Conservation (phyloP, 2,113 vertebrate genomes). For the Osmerus mordax region DNA sequence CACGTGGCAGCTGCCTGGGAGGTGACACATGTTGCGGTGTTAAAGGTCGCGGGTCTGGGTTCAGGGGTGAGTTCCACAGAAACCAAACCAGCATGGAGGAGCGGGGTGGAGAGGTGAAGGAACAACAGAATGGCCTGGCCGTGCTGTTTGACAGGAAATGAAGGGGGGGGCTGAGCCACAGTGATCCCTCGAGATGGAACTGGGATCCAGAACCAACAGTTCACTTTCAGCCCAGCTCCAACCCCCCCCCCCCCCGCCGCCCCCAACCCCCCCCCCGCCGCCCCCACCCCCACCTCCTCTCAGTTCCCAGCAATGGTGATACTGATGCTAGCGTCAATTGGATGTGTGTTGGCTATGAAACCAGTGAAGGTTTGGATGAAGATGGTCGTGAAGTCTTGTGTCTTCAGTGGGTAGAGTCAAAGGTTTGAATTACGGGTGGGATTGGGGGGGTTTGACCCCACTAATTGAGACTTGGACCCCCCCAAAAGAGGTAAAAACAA, state of each 20-base stretch:
- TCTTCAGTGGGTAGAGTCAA: background rate
- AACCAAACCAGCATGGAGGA: conserved; percentile 20
- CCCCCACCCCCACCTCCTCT: background rate
- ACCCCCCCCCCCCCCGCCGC: no score
- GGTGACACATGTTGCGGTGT: conserved; percentile 16
- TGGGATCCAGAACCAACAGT: conserved; percentile 8
- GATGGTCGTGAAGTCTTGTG: no score
- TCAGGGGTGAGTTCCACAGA: background rate
- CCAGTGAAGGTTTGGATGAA: no score
- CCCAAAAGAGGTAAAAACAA: no score
- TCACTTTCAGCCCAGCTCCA: background rate
- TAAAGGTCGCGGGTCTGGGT: conserved; percentile 16
- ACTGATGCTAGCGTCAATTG: background rate
- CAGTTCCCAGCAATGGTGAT: conserved; percentile 12
- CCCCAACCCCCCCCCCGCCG: no score
- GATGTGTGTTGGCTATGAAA: background rate
- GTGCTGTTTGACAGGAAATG: conserved; percentile 43
- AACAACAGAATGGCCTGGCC: conserved; percentile 28
- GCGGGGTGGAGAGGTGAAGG: conserved; percentile 1
- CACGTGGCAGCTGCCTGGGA: conserved; percentile 8
- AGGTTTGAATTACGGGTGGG: no score
- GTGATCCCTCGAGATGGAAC: conserved; percentile 16
- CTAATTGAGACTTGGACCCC: no score
- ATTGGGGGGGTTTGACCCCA: no score
- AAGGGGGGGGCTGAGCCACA: conserved; percentile 7